Base-by-base conservation (phyloP, 2,888 invertebrate species). In the Macaria liturata region DNA sequence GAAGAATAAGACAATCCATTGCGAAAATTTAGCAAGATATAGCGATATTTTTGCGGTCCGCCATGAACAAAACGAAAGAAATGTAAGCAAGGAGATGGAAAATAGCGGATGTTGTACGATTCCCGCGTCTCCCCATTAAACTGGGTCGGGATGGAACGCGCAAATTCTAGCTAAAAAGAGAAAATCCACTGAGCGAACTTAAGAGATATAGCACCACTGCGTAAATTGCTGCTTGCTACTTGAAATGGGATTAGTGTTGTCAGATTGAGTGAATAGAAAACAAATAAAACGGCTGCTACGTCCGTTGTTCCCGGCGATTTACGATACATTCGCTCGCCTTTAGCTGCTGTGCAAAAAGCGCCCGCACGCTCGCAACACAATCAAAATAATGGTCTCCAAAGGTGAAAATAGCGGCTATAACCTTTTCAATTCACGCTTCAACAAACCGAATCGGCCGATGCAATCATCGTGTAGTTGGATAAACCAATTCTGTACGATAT, bases 21-120 rank as follows among this genome's bases (percentile, higher is more conserved):
- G 55, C 45, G 48, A 45, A 48, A 55, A 67, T 62, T 52, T 64
- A 67, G 44, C 54, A 45, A 55, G 48, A 55, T 55, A 45, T 37
- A 49, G 46, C 31, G 50, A 58, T 63, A 68, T 69, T 72, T 70
- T 70, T 67, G 63, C 66, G 68, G 65, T 62, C 54, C 43, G 60
- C 59, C 50, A 63, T 54, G 62, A 70, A 69, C 64, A 71, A 76
- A 74, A 67, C 68, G 66, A 70, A 74, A 76, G 67, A 69, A 71
- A 61, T 68, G 72, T 75, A 80, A 79, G 74, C 75, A 77, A 76
- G 75, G 64, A 78, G 78, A 81, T 78, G 76, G 77, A 79, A 84
- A 84, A 83, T 71, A 80, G 75, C 79, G 81, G 79, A 83, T 81
- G 79, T 80, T 78, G 77, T 75, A 74, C 75, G 72, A 73, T 74